Conservation (phyloP, 2,888 invertebrate genomes). For the Zele albiditarsus region DNA sequence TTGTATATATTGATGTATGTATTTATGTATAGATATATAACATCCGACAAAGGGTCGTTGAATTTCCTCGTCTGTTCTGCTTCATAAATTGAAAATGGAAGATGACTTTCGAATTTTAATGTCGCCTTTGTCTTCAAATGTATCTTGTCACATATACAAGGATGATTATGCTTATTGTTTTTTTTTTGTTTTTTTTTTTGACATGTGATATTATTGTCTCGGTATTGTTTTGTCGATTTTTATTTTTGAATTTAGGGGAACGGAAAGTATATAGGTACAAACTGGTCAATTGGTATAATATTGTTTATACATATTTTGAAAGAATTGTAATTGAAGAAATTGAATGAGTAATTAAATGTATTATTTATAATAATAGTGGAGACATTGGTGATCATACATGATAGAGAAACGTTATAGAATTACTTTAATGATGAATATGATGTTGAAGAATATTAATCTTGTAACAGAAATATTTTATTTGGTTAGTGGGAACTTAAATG, state of each 20-base stretch:
- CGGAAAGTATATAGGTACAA: no score
- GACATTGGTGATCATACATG: no score
- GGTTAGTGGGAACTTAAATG: no score
- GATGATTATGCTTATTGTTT: not conserved
- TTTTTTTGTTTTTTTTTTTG: not conserved
- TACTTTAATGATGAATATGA: no score
- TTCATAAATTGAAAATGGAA: slow-evolving; percentile 34
- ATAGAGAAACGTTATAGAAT: no score
- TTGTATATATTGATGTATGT: slow-evolving; percentile 15
- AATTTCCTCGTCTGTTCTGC: slow-evolving; percentile 19
- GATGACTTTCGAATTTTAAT: slow-evolving; percentile 33
- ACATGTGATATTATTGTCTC: not conserved
- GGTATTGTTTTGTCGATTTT: not conserved
- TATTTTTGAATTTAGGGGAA: not conserved
- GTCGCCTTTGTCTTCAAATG: slow-evolving; percentile 3
- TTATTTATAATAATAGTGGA: no score
- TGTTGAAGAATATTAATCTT: no score
- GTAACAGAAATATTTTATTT: no score
- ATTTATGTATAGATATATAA: slow-evolving; percentile 21
- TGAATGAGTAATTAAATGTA: no score
- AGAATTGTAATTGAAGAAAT: no score
- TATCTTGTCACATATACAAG: not conserved
- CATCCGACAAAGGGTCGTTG: slow-evolving; percentile 56
- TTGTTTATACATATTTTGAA: no score
- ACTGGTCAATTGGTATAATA: no score